phyloP scores from a whole-genome alignment of 2,888 invertebrate species.

The Carterocephalus palaemon region DNA sequence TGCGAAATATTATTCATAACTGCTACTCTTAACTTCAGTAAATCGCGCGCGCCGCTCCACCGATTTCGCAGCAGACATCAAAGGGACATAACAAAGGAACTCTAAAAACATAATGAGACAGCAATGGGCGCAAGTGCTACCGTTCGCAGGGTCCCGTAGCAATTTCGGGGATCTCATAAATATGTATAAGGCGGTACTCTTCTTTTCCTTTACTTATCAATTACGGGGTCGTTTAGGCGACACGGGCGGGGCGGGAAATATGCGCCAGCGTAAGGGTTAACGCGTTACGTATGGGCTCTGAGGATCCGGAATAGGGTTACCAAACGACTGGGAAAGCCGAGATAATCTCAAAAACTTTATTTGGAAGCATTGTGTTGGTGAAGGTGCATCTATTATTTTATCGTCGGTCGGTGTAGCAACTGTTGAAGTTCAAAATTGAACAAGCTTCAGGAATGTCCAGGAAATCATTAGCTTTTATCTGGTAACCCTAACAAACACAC shows the following conservation, averaged over 20 bases:
- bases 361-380: no score
- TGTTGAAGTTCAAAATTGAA: no score
- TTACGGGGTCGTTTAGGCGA: slow-evolving; percentile 75
- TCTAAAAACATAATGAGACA: slow-evolving; percentile 76
- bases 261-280: slow-evolving; percentile 64
- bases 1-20: slow-evolving; percentile 10
- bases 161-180: slow-evolving; percentile 75
- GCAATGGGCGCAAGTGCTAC: slow-evolving; percentile 68
- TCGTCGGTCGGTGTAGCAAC: no score
- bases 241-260: slow-evolving; percentile 57
- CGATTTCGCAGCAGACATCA: slow-evolving; percentile 67
- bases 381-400: no score
- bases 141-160: slow-evolving; percentile 74
- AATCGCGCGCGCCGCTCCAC: slow-evolving; percentile 59
- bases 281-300: slow-evolving; percentile 31
- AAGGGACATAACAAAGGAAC: slow-evolving; percentile 72
- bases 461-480: no score
- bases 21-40: slow-evolving; percentile 36
- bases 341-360: no score
- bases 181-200: slow-evolving; percentile 74
- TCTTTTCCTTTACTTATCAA: slow-evolving; percentile 80
- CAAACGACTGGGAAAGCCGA: no score
- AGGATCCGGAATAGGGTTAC: slow-evolving; percentile 14
- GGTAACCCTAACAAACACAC: no score
- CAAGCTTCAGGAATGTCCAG: no score